Conservation (phyloP, 2,113 vertebrate species). For the Platycercus adscitus region DNA sequence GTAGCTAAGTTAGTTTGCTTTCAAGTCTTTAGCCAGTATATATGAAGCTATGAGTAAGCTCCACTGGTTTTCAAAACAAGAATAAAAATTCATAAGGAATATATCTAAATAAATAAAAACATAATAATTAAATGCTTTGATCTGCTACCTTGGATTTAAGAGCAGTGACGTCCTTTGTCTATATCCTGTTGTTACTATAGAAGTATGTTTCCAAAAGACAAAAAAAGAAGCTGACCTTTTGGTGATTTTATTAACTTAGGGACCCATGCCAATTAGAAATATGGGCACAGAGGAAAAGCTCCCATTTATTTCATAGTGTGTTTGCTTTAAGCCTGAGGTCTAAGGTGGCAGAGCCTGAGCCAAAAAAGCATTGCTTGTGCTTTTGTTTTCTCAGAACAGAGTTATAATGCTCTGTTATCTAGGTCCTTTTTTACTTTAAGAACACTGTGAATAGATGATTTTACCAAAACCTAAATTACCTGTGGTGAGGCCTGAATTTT, state of each 20-base stretch:
- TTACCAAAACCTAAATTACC: background rate
- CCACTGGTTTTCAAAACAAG: background rate
- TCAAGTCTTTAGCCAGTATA: background rate
- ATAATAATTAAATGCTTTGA: background rate
- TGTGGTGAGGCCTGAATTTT: background rate
- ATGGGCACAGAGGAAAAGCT: constrained; percentile 17
- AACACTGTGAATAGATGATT: background rate
- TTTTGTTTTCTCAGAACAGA: background rate
- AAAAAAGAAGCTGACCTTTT: constrained; percentile 13
- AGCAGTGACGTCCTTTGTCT: background rate
- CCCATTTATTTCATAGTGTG: background rate
- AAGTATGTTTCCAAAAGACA: background rate
- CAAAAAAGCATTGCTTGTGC: background rate
- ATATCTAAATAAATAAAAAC: background rate
- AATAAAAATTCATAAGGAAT: background rate
- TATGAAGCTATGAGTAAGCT: background rate
- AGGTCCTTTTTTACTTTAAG: background rate
- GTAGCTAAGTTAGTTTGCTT: background rate
- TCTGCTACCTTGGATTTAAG: constrained; percentile 13
- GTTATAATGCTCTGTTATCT: background rate
- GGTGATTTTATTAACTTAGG: constrained; percentile 45
- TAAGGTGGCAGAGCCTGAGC: background rate
- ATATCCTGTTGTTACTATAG: constrained; percentile 3
- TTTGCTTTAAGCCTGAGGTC: background rate
- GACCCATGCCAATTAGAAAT: constrained; percentile 51